Conservation (phyloP, 1,140 invertebrate genomes). For the Philotrypesis tridentata region DNA sequence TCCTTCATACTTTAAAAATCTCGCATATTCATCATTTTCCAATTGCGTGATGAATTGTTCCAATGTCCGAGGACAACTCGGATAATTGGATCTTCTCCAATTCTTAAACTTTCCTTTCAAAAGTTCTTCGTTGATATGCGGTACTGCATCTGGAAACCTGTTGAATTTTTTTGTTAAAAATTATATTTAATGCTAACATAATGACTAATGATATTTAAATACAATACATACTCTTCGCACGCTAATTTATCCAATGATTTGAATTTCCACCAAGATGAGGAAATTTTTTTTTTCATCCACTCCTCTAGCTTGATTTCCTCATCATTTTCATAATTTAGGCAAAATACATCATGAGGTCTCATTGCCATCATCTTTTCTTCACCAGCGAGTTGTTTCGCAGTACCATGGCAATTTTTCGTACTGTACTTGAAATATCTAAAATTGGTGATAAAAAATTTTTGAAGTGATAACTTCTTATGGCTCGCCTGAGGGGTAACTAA, state of each 20-base stretch:
- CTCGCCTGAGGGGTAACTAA: too few relatives aligned
- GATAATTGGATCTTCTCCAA: background rate
- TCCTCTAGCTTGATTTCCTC: background rate
- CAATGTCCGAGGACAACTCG: background rate
- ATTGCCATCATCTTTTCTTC: background rate
- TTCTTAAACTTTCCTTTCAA: background rate
- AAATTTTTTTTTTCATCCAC: background rate
- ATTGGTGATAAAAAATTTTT: background rate
- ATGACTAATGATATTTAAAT: too few relatives aligned
- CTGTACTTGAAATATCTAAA: background rate
- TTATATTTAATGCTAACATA: background rate
- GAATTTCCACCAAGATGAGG: background rate
- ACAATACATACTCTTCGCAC: too few relatives aligned
- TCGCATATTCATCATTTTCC: background rate
- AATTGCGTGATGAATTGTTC: background rate
- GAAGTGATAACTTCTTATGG: too few relatives aligned
- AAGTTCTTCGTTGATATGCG: background rate
- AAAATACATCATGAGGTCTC: background rate
- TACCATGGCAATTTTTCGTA: background rate
- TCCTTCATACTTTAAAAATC: too few relatives aligned
- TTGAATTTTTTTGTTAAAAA: background rate
- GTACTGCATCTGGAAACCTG: background rate
- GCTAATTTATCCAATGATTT: background rate
- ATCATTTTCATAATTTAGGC: background rate
- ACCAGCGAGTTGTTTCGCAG: background rate